Percentiles rank a stretch among this genome's conserved stretches.
These are phyloP conservation scores for Xylocopa sonorina DNA, from an alignment of 1,140 invertebrate species.

Conservation along the genomic window DNA sequence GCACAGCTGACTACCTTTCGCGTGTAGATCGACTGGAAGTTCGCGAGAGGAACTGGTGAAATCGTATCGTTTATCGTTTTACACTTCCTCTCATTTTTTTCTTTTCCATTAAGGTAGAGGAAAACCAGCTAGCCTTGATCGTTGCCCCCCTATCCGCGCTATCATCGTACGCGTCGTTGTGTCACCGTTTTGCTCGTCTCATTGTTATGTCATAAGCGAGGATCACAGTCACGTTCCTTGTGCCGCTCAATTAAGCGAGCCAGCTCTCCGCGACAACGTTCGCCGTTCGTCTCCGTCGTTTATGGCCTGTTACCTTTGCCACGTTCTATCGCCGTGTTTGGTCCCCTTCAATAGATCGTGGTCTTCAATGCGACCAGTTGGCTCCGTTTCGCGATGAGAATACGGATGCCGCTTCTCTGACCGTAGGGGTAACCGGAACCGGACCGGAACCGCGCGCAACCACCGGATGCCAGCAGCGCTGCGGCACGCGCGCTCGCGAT, in stretches of 20 bases:
- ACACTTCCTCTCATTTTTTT: not conserved
- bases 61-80: not conserved
- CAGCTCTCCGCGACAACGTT: too few relatives aligned
- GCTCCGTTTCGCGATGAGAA: not conserved
- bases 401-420: slow-evolving; percentile 13
- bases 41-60: not conserved
- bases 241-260: slow-evolving; percentile 33
- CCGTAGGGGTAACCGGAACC: not conserved
- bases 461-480: not conserved
- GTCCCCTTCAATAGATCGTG: not conserved
- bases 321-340: slow-evolving; percentile 34
- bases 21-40: not conserved
- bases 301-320: slow-evolving; percentile 6
- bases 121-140: slow-evolving; percentile 50
- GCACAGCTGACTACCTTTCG: too few relatives aligned
- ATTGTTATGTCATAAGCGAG: slow-evolving; percentile 50
- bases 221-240: slow-evolving; percentile 49
- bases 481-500: slow-evolving; percentile 2
- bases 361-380: not conserved
- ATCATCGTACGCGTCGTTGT: slow-evolving; percentile 50
- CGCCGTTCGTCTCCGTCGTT: slow-evolving; percentile 1
- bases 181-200: slow-evolving; percentile 47
- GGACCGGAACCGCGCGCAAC: slow-evolving; percentile 6
- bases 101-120: not conserved
- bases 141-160: slow-evolving; percentile 24